Evolutionary conservation across 1,140 invertebrate genomes (phyloP).

Genomic region (Drosophila pseudoobscura): DNA sequence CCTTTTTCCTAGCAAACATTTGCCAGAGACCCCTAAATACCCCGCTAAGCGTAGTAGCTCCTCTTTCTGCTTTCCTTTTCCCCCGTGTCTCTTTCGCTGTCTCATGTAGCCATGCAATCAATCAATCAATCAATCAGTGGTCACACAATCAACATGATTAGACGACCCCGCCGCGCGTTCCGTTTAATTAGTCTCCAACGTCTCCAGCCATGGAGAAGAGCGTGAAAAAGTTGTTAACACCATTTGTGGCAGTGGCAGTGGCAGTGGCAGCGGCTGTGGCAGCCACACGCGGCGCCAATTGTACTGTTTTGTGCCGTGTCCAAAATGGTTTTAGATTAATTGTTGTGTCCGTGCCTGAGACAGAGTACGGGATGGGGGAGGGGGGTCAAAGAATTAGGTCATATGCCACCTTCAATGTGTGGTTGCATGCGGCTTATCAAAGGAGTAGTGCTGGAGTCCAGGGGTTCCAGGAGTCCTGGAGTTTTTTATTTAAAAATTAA

Average conservation of each 20-base stretch:
- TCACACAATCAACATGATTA: constrained; percentile 74
- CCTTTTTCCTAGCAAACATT: too few species aligned
- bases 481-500: constrained; percentile 33
- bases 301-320: constrained; percentile 44
- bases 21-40: too few species aligned
- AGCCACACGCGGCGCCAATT: constrained; percentile 37
- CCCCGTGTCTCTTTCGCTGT: background rate
- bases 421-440: constrained; percentile 58
- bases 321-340: constrained; percentile 50
- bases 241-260: background rate
- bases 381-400: constrained; percentile 32
- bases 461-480: background rate
- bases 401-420: constrained; percentile 9
- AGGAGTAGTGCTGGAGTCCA: background rate
- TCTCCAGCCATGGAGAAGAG: constrained; percentile 18
- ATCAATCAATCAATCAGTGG: constrained; percentile 72
- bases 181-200: constrained; percentile 57
- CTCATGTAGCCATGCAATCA: constrained; percentile 31
- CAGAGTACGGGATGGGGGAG: background rate
- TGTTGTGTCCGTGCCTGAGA: background rate
- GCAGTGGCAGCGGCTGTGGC: too few species aligned
- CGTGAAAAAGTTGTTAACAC: constrained; percentile 53
- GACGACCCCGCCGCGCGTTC: constrained; percentile 31
- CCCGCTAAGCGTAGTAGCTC: too few species aligned
- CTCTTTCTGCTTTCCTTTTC: too few species aligned